These are phyloP conservation scores for Semnornis frantzii DNA, from an alignment of 2,113 vertebrate species.

Conservation along the genomic window DNA sequence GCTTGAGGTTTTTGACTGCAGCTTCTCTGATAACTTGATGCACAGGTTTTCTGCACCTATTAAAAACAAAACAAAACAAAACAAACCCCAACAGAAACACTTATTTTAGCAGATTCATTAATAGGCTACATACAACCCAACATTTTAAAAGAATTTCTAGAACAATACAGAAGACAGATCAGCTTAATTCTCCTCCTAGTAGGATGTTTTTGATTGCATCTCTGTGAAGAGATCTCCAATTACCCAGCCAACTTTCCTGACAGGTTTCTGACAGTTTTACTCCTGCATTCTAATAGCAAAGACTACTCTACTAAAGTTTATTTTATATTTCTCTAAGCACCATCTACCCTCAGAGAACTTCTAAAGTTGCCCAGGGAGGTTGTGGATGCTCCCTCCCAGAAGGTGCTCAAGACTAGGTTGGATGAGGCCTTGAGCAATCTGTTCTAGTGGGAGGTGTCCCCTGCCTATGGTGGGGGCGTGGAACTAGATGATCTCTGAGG, in stretches of 20 bases:
- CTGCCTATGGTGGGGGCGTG: too few species aligned
- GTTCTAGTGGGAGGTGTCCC: too few species aligned
- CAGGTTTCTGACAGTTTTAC: neutral
- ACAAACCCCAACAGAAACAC: neutral
- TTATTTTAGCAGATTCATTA: neutral
- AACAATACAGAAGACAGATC: neutral
- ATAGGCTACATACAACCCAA: neutral
- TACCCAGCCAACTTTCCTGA: neutral
- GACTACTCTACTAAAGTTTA: neutral
- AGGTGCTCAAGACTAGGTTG: too few species aligned
- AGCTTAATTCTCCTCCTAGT: neutral
- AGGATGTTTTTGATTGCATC: neutral
- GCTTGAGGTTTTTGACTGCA: constrained; percentile 96
- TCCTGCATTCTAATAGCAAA: neutral
- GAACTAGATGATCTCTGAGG: too few species aligned
- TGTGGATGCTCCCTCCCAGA: too few species aligned
- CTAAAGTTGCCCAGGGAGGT: neutral
- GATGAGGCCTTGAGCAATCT: too few species aligned
- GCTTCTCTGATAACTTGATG: constrained; percentile 92
- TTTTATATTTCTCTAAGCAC: neutral
- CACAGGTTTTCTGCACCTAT: constrained; percentile 95
- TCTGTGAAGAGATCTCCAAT: neutral
- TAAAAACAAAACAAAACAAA: neutral
- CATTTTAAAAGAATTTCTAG: neutral
- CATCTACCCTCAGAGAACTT: neutral